Evolutionary conservation across 2,888 invertebrate species (phyloP), one percentile per base, ranked within the genome.

Genomic region (Andrena haemorrhoa): DNA sequence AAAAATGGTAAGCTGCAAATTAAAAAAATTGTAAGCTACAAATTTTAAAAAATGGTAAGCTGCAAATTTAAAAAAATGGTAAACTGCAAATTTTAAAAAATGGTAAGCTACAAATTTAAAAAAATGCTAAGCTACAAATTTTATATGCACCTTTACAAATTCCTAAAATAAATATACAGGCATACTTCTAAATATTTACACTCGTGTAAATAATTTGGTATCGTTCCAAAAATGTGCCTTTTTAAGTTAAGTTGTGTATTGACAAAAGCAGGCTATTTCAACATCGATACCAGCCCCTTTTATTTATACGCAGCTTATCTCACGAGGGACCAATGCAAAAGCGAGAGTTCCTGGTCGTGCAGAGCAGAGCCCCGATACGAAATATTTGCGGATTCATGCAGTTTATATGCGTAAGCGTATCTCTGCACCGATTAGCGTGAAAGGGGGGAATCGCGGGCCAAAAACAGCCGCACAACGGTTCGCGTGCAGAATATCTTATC

Each of bases 401-500:
- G 61, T 72, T 80, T 72, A 72, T 51, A 80, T 56, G 53, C 61
- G 47, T 12, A 26, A 20, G 20, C 41, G 31, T 33, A 8, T 61
- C 29, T 31, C 49, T 29, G 12, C 53, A 56, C 58, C n/a, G 63
- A 61, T 79, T n/a, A 58, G 8, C 49, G 51, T 31, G 31, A 69
- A 69, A 16, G 56, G n/a, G 23, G 47, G 23, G 47, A 47, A 73
- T 63, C 63, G 16, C 51, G 4, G 73, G 58, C 56, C 68, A 69
- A 56, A 71, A 72, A 20, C 41, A 41, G 63, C 20, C 29, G 47
- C n/a, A 31, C 65, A 78, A 61, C 26, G 60, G 47, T 35, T 78
- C 23, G 66, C 69, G 63, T 60, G 56, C 23, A 10, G 53, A 70
- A 64, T 75, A 75, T 66, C 73, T 82, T 85, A 82, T 68, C 82